Evolutionary conservation across 2,797 vertebrate species (phyloP).

Genomic region (Sebastes trivittatus): DNA sequence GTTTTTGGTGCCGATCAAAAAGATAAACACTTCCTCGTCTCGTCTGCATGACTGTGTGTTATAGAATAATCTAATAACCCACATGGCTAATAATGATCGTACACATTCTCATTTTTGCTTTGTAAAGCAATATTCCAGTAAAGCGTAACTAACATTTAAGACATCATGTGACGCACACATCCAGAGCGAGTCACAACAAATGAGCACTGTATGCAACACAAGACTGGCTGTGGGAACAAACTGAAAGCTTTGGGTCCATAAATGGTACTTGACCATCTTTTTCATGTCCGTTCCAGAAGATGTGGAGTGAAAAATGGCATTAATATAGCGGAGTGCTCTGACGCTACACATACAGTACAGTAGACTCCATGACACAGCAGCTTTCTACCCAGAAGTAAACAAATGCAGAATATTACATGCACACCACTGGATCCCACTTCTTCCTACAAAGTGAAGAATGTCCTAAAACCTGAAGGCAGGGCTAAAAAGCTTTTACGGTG

Average conservation of each 20-base stretch:
- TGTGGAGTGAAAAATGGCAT: slow-evolving; percentile 16
- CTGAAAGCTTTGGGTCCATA: neutral
- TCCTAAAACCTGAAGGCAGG: neutral
- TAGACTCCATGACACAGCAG: neutral
- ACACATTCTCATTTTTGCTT: neutral
- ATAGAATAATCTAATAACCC: slow-evolving; percentile 8
- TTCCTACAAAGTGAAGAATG: neutral
- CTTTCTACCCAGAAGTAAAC: neutral
- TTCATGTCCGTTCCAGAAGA: neutral
- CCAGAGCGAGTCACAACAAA: slow-evolving; percentile 21
- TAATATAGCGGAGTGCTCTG: neutral
- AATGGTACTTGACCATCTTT: neutral
- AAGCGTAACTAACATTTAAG: neutral
- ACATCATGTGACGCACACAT: slow-evolving; percentile 19
- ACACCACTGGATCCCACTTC: neutral
- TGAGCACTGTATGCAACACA: slow-evolving; percentile 7
- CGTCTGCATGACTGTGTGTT: neutral
- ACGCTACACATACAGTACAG: neutral
- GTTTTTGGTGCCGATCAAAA: neutral
- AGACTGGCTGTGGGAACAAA: slow-evolving; percentile 22
- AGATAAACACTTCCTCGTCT: neutral
- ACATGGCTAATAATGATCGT: neutral
- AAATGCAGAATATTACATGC: neutral
- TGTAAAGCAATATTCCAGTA: slow-evolving; percentile 14
- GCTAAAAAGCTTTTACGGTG: neutral